A percentile compares a stretch with the other conserved stretches of the same genome.
These are phyloP conservation scores for Andrena trimmerana DNA, from an alignment of 2,888 invertebrate species.

Conservation along the genomic window DNA sequence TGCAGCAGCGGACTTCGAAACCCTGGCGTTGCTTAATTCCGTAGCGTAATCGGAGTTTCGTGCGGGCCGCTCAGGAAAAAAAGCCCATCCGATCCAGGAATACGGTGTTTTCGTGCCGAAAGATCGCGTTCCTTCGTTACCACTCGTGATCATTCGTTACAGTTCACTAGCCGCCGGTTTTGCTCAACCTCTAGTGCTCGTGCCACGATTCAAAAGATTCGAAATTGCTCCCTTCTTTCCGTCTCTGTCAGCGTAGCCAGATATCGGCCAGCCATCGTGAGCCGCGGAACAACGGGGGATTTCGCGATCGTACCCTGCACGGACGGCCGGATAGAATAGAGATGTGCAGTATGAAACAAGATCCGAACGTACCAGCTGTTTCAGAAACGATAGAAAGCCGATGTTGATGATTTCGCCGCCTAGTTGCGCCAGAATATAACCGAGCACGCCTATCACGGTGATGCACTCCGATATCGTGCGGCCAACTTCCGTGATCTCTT, in stretches of 20 bases:
- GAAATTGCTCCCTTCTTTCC: constrained; percentile 40
- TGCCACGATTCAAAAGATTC: constrained; percentile 31
- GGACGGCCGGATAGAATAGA: constrained; percentile 6
- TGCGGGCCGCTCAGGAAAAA: neutral
- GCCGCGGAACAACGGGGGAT: constrained; percentile 42
- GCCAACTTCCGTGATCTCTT: constrained; percentile 86
- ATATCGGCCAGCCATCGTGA: constrained; percentile 32
- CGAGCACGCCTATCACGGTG: constrained; percentile 93
- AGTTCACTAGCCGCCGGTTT: constrained; percentile 52
- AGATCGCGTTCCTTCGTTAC: neutral
- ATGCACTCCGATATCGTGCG: constrained; percentile 89
- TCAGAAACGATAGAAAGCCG: constrained; percentile 94
- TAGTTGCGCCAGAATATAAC: constrained; percentile 96
- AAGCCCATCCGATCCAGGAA: neutral
- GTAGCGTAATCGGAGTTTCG: neutral
- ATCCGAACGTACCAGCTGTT: constrained; percentile 91
- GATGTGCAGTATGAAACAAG: constrained; percentile 4
- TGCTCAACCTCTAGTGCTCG: constrained; percentile 52
- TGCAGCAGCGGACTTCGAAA: neutral
- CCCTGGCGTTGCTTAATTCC: neutral
- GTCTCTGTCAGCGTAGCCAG: constrained; percentile 13
- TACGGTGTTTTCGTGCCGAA: neutral
- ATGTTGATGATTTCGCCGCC: constrained; percentile 98
- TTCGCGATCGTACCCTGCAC: constrained; percentile 49
- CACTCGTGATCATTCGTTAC: constrained; percentile 42